Evolutionary conservation across 2,797 vertebrate species (phyloP), one percentile per base, ranked within the genome.

Genomic region (Chrosomus eos): DNA sequence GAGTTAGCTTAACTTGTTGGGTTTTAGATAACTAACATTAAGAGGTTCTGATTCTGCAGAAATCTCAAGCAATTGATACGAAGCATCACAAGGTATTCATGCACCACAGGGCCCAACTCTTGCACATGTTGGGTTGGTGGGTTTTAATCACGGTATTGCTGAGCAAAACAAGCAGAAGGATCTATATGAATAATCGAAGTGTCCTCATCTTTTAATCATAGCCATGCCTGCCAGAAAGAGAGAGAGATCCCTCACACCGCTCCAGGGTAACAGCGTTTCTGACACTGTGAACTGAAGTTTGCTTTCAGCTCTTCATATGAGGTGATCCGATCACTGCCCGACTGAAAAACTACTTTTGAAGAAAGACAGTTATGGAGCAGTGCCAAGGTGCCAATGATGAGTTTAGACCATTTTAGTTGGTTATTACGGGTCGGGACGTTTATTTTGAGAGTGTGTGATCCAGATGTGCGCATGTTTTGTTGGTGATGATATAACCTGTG

Each of bases 151-250:
- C 38, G 38, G 71, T 84, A 38, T 66, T 53, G 51, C 76, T 81
- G 90, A 85, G 75, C 75, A 87, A 86, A 90, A 87, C 91, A 91
- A 87, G 90, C 90, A 92, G 88, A 88, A 88, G 90, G 91, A 94
- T 93, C 92, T 93, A 94, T 94, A 94, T 89, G 92, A 94, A 93
- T 94, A 94, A 96, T 96, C 94, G 94, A 95, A 96, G 93, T 86
- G 90, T 91, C 93, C 94, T 95, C 92, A 94, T 97, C 94, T 91
- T 93, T 92, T 92, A 94, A 93, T 92, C 91, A 91, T 91, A 89
- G 88, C 88, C 90, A 88, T 92, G 48, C 91, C 92, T 92, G 90
- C 93, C 94, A 90, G 92, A 85, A 87, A 91, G 89, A 88, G 91
- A 90, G 90, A 92, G 90, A 93, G 94, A 93, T 92, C 91, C 93